Evolutionary conservation across 2,113 vertebrate species (phyloP), one percentile per base, ranked within the genome.

Genomic region (Ameiurus melas): DNA sequence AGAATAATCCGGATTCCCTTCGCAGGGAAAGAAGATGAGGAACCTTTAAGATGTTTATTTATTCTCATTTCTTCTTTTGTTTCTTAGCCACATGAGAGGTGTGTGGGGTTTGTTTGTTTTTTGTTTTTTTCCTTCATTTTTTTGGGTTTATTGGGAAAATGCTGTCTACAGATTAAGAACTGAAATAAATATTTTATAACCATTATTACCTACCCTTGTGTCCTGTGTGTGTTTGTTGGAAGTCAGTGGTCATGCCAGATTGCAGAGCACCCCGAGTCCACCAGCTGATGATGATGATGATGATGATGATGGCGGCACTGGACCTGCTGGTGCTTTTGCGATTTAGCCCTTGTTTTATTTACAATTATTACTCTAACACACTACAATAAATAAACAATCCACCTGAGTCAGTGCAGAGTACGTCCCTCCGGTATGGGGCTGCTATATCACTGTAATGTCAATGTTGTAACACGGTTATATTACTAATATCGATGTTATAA

Each of bases 181-280:
- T 9, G 17, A 68, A 89, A 84, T 84, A 84, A 84, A 88, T 66
- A 70, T 84, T 89, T 89, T 87, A 77, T 87, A 60, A 84, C 64
- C 12, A 27, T 86, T 87, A 84, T 68, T 80, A 62, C 64, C 39
- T 77, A 4, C n/a, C 10, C 0, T 27, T 73, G 66, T 89, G 43
- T 86, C 0, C 16, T 80, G 27, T 79, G 47, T 80, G 27, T 30
- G 75, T 30, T 13, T 78, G 25, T 78, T 25, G 30, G 68, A 53
- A 20, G 4, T 43, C 73, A 13, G 25, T 77, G 43, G 0, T 12
- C 19, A 17, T 73, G 33, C 8, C 19, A 22, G 70, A 43, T 39
- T 10, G 70, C 2, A 70, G 14, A 39, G 20, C 13, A 33, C 7
- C 12, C 30, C 4, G 12, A 4, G 66, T 1, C 12, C 25, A 43